A percentile compares a stretch with the other conserved stretches of the same genome.
phyloP scores from a whole-genome alignment of 2,113 vertebrate genomes.

The Hystrix brachyura region DNA sequence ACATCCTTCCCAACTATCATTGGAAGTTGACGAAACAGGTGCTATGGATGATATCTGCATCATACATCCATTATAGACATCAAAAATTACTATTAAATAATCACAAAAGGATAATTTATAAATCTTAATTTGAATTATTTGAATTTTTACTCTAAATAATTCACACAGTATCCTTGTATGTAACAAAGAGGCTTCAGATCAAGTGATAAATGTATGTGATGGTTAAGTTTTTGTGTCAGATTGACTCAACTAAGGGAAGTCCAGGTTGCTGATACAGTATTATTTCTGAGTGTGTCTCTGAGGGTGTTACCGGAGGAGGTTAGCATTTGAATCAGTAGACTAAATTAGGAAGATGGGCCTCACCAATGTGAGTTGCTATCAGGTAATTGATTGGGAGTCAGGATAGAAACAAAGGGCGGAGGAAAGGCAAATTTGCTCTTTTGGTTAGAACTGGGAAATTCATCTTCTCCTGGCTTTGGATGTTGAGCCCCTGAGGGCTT shows the following conservation, averaged over 20 bases:
- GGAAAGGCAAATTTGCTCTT: background rate
- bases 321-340: background rate
- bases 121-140: background rate
- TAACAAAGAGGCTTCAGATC: constrained; percentile 16
- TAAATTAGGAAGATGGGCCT: background rate
- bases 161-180: background rate
- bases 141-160: background rate
- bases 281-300: background rate
- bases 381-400: background rate
- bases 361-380: no score
- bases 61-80: background rate
- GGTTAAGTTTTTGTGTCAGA: background rate
- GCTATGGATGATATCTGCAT: background rate
- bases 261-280: background rate
- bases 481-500: background rate
- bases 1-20: background rate
- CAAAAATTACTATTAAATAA: constrained; percentile 5
- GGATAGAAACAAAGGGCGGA: background rate
- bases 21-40: background rate
- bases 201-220: background rate
- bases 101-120: background rate
- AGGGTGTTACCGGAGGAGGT: background rate
- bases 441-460: background rate
- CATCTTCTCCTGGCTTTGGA: background rate
- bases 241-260: background rate